phyloP scores from a whole-genome alignment of 1,140 invertebrate genomes.

The Lepidurus arcticus region DNA sequence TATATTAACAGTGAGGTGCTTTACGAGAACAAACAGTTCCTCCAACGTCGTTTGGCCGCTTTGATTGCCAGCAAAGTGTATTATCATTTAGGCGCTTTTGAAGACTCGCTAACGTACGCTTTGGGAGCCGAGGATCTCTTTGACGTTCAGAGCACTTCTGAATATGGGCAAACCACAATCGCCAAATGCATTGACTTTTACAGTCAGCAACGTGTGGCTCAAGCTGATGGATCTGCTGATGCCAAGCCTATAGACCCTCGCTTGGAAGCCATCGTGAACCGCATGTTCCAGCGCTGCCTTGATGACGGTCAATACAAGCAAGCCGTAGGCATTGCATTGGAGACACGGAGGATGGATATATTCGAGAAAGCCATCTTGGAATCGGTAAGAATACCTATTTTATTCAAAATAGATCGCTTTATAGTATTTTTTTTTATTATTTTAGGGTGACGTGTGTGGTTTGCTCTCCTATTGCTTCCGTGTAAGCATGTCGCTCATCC shows the following conservation, averaged over 20 bases:
- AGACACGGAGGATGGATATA: conserved; percentile 93
- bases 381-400: conserved; percentile 52
- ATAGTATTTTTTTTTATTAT: conserved; percentile 29
- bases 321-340: conserved; percentile 86
- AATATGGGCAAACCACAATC: conserved; percentile 96
- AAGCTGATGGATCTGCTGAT: conserved; percentile 50
- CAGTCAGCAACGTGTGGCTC: conserved; percentile 72
- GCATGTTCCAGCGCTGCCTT: conserved; percentile 93
- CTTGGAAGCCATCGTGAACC: conserved; percentile 88
- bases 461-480: conserved; percentile 93
- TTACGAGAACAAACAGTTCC: conserved; percentile 83
- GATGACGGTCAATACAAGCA: conserved; percentile 91
- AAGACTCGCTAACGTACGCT: conserved; percentile 90
- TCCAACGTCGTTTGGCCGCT: conserved; percentile 83
- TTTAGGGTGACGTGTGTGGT: conserved; percentile 70
- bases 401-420: not conserved
- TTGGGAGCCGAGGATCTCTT: conserved; percentile 87
- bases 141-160: conserved; percentile 84
- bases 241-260: conserved; percentile 74
- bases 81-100: conserved; percentile 93
- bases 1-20: conserved; percentile 70
- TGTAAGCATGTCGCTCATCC: conserved; percentile 91
- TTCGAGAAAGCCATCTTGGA: conserved; percentile 85
- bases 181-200: conserved; percentile 95
- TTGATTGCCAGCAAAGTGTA: conserved; percentile 98